These are phyloP conservation scores for Calypte anna DNA, from an alignment of 2,113 vertebrate genomes.

Conservation along the genomic window DNA sequence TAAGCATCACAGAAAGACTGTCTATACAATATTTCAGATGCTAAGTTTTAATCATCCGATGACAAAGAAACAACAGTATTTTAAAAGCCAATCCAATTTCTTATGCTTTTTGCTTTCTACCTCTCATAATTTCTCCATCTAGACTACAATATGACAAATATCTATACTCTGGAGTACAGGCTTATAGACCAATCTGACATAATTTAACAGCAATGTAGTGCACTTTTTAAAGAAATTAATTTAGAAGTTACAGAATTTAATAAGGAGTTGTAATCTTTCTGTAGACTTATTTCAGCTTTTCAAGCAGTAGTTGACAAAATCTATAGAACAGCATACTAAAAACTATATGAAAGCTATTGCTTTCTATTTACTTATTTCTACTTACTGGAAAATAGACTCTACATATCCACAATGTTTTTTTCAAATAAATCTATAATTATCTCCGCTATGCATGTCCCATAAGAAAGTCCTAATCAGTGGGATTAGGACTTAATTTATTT, in stretches of 20 bases:
- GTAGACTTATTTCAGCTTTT: background rate
- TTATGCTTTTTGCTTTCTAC: background rate
- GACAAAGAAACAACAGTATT: background rate
- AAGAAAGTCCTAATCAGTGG: background rate
- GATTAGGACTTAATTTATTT: background rate
- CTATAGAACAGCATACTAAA: background rate
- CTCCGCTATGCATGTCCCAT: background rate
- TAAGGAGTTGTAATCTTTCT: background rate
- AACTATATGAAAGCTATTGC: background rate
- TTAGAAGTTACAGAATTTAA: background rate
- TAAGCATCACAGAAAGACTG: background rate
- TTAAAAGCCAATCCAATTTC: background rate
- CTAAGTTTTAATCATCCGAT: background rate
- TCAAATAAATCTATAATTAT: background rate
- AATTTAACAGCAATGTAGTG: background rate
- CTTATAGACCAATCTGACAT: background rate
- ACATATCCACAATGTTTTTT: rapidly evolving
- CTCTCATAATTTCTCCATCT: background rate
- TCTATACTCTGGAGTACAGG: background rate
- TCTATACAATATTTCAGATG: background rate
- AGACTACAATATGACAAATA: background rate
- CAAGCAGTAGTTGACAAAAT: background rate
- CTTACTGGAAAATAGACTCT: background rate
- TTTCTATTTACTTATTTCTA: background rate
- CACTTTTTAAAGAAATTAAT: background rate